phyloP scores from a whole-genome alignment of 2,113 vertebrate genomes.

The Grammomys dolichurus region DNA sequence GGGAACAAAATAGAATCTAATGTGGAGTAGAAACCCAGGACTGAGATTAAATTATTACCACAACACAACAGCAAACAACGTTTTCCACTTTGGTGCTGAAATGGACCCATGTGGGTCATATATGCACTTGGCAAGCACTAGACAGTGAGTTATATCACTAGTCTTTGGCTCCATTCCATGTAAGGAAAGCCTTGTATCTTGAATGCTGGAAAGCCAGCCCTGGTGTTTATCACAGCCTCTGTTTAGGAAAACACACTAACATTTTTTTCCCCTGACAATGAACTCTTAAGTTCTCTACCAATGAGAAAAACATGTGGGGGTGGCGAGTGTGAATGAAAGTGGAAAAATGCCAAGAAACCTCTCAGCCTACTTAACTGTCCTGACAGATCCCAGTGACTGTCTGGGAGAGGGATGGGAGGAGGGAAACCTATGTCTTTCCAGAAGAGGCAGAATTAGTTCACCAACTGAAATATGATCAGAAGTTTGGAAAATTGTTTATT shows the following conservation, averaged over 20 bases:
- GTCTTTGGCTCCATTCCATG: not conserved
- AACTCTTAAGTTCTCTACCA: constrained; percentile 66
- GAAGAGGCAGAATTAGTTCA: constrained; percentile 38
- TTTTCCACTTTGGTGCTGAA: not conserved
- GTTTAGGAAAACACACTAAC: constrained; percentile 54
- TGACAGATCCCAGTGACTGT: constrained; percentile 40
- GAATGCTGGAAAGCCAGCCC: not conserved
- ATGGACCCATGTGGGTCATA: not conserved
- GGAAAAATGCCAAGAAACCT: constrained; percentile 74
- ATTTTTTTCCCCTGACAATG: constrained; percentile 42
- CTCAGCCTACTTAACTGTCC: constrained; percentile 56
- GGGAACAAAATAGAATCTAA: too few species aligned
- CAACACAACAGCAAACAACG: not conserved
- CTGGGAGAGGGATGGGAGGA: not conserved
- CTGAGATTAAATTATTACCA: too few species aligned
- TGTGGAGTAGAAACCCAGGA: too few species aligned
- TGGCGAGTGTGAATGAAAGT: constrained; percentile 41
- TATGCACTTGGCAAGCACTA: not conserved
- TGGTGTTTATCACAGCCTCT: constrained; percentile 29
- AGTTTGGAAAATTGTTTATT: constrained; percentile 43
- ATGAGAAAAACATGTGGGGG: constrained; percentile 21
- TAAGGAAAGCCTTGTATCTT: constrained; percentile 19
- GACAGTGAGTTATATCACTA: not conserved
- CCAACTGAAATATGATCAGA: constrained; percentile 42
- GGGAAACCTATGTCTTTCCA: constrained; percentile 42